phyloP scores from a whole-genome alignment of 2,797 vertebrate species.

The Catamblyrhynchus diadema region DNA sequence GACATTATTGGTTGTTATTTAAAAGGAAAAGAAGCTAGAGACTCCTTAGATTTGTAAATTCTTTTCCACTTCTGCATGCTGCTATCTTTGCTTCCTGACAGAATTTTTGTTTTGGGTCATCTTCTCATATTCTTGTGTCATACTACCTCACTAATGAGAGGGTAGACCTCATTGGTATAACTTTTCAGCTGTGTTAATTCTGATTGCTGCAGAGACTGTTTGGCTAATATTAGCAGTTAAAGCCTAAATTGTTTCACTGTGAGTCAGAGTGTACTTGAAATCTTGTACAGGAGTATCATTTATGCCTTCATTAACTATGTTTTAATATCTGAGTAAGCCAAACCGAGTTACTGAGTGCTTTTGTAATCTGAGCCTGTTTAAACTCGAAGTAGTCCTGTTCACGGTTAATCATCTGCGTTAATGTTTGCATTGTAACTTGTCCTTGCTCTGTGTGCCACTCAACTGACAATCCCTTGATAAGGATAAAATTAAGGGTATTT shows the following conservation, averaged over 20 bases:
- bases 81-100: neutral
- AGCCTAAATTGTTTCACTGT: neutral
- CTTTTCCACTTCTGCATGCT: neutral
- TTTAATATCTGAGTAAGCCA: slow-evolving; percentile 11
- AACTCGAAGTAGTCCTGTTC: slow-evolving; percentile 10
- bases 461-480: slow-evolving; percentile 10
- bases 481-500: neutral
- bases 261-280: slow-evolving; percentile 4
- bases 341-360: slow-evolving; percentile 9
- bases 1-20: neutral
- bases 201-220: neutral
- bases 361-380: slow-evolving; percentile 51
- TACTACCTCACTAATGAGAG: neutral
- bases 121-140: neutral
- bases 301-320: neutral
- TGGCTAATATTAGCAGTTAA: neutral
- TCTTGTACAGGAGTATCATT: neutral
- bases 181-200: neutral
- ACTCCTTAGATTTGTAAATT: neutral
- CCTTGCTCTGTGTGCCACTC: slow-evolving; percentile 2
- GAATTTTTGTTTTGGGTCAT: neutral
- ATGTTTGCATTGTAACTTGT: slow-evolving; percentile 40
- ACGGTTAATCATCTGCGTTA: slow-evolving; percentile 30
- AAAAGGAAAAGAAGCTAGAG: neutral
- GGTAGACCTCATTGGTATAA: neutral